Conservation (phyloP, 2,113 vertebrate genomes). For the Dunckerocampus dactyliophorus region DNA sequence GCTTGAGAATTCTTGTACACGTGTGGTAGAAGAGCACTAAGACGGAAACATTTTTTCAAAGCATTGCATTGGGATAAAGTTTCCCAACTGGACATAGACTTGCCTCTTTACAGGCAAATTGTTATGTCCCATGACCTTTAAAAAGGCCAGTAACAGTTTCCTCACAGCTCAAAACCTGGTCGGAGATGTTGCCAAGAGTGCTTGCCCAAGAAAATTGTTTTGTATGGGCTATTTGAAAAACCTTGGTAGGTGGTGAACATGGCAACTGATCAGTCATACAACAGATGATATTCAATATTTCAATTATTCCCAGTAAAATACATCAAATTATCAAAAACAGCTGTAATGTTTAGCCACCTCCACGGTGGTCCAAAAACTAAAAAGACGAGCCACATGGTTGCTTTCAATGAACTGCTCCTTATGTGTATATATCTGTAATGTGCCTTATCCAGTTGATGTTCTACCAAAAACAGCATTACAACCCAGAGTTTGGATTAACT, state of each 20-base stretch:
- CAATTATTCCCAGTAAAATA: background rate
- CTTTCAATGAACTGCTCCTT: background rate
- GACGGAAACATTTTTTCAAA: background rate
- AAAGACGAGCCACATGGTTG: background rate
- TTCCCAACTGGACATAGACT: background rate
- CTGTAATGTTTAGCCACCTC: background rate
- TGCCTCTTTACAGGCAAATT: background rate
- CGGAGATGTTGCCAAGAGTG: constrained; percentile 4
- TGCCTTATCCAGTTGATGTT: too few species aligned
- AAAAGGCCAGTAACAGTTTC: background rate
- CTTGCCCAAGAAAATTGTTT: background rate
- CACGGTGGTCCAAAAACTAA: background rate
- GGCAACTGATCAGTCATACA: constrained; percentile 1
- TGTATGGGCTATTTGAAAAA: constrained; percentile 4
- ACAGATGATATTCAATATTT: background rate
- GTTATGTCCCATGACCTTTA: background rate
- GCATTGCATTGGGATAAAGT: background rate
- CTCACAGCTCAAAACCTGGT: background rate
- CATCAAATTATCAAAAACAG: background rate
- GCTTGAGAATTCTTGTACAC: background rate
- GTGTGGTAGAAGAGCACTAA: background rate
- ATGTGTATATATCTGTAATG: too few species aligned
- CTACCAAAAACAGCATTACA: too few species aligned
- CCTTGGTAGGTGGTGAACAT: background rate
- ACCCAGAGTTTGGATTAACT: too few species aligned